Evolutionary conservation across 2,797 vertebrate genomes (phyloP).

Genomic region (Picus viridis): DNA sequence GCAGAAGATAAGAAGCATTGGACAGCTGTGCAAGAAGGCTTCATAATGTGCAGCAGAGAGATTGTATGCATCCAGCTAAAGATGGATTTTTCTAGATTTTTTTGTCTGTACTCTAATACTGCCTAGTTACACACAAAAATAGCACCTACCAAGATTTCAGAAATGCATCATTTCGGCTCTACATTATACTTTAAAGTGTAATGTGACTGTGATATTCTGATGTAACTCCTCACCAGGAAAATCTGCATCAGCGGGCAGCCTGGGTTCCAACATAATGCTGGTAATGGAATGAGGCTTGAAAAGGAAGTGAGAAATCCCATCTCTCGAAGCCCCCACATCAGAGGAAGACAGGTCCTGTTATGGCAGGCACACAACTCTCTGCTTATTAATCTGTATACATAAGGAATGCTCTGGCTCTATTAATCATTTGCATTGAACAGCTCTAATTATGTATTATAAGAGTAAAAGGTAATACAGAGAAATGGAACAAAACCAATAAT

Average conservation of each 20-base stretch:
- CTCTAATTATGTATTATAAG: not conserved
- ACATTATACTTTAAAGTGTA: not conserved
- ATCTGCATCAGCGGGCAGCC: not conserved
- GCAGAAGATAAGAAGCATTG: not conserved
- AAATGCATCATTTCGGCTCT: not conserved
- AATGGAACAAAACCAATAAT: constrained; percentile 3
- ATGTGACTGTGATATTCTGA: not conserved
- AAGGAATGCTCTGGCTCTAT: not conserved
- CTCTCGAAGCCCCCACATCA: not conserved
- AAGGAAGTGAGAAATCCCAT: not conserved
- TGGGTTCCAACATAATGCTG: not conserved
- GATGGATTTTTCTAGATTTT: not conserved
- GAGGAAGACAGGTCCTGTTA: not conserved
- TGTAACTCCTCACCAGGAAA: not conserved
- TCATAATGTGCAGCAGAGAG: not conserved
- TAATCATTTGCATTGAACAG: not conserved
- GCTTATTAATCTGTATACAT: not conserved
- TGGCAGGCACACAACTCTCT: not conserved
- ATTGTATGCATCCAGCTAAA: not conserved
- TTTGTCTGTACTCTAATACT: not conserved
- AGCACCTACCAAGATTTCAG: not conserved
- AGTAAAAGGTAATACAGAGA: constrained; percentile 10
- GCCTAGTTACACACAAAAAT: not conserved
- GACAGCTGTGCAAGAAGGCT: not conserved
- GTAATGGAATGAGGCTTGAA: not conserved